Evolutionary conservation across 2,888 invertebrate species (phyloP), one percentile per base, ranked within the genome.

Genomic region (Calephelis perditalis): DNA sequence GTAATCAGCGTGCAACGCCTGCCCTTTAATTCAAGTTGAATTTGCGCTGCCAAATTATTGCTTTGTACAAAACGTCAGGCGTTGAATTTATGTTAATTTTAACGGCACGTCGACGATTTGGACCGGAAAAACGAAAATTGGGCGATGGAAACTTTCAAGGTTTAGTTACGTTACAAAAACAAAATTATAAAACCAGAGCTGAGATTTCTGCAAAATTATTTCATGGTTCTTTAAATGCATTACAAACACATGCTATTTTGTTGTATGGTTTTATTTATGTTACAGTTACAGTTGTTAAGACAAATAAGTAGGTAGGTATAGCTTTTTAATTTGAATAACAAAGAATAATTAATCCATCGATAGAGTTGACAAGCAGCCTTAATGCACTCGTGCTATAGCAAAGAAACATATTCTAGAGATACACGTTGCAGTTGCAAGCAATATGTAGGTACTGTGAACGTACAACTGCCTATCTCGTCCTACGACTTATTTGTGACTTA

Each of bases 1-100:
- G 52, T 35, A 52, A 52, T 52, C 52, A 52, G 52, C 52, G 59
- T 52, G 65, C 61, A 65, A 64, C 66, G 67, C 68, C 68, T 68
- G 62, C 63, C 63, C 66, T 68, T 68, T 69, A 66, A 69, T 68
- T 68, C 63, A 58, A 58, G 66, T 62, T 52, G 67, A 65, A 68
- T 68, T 67, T 65, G 67, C 59, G 68, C 60, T 58, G 57, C 49
- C 62, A 63, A 70, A 70, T 69, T 67, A 68, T 71, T 70, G 70
- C 71, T 65, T 61, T 59, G 59, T 58, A 63, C 61, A 69, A 69
- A 70, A 64, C 61, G 70, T 52, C 66, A 67, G 71, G 69, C 70
- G 71, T 63, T 65, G 64, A 67, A 65, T 66, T 67, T 68, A 65
- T 63, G 63, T 65, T 64, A 68, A 67, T 59, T 64, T 59, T 57